Base-by-base conservation (phyloP, 2,888 invertebrate species). In the Drosophila austrosaltans region DNA sequence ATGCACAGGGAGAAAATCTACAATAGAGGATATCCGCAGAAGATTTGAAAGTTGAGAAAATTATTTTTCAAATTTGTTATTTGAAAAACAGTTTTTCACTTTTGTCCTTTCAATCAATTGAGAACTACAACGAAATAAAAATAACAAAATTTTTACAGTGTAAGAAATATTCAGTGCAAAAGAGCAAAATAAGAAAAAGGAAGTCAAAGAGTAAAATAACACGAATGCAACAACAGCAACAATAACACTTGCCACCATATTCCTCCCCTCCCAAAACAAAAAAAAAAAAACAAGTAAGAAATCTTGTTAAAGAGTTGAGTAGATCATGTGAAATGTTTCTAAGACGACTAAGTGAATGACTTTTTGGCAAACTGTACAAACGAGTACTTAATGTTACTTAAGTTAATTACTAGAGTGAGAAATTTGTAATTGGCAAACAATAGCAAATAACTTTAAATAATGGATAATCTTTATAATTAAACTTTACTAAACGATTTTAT, bases 141-240 rank as follows among this genome's bases (percentile, higher is more conserved):
- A 42, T 66, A 67, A 68, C 72, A 53, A 81, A 76, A 82, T 82
- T 79, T 84, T 69, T 79, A 82, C 82, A 73, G 85, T 87, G 87
- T 84, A 77, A 73, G 62, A 84, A 82, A 77, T 77, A 82, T 84
- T 75, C 82, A 66, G 64, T 87, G 75, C 79, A 67, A 68, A 71
- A 70, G 69, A 65, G 56, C 22, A 12, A 48, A 48, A 48, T 10
- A 20, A 22, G 56, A 36, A 36, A 84, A 69, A 79, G 68, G 63
- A 75, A 79, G 85, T 79, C 82, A 84, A 87, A 81, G 75, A 78
- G 84, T 71, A 67, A 81, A 83, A 76, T 72, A 80, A 76, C 72
- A 77, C 80, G 74, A 72, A 66, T 44, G 63, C 63, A 66, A 73
- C 62, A 64, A 69, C 63, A 48, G 12, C 39, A 59, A 60, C 48